Percentiles rank a stretch among this genome's conserved stretches.
Conservation (phyloP, 2,888 invertebrate species). For the Drosophila barbarae region DNA sequence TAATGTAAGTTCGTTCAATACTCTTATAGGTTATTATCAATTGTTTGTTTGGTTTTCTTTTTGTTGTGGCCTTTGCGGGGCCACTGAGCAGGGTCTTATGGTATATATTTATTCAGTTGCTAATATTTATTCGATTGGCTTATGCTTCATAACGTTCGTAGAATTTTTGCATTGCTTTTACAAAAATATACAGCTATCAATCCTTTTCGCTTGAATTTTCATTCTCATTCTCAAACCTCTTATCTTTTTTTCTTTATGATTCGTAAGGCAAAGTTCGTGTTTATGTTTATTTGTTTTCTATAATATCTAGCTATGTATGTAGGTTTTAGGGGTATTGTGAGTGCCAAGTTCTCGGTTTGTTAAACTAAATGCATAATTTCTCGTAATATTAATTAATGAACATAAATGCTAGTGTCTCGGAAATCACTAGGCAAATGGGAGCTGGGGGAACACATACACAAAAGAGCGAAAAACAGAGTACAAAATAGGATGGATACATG, state of each 20-base stretch:
- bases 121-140: constrained; percentile 55
- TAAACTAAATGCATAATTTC: constrained; percentile 40
- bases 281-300: constrained; percentile 20
- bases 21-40: constrained; percentile 29
- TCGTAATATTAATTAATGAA: constrained; percentile 31
- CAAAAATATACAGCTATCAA: constrained; percentile 59
- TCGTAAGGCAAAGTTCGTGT: constrained; percentile 44
- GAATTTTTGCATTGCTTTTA: constrained; percentile 45
- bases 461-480: constrained; percentile 24
- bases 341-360: constrained; percentile 20
- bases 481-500: constrained; percentile 4
- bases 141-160: constrained; percentile 51
- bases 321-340: constrained; percentile 14
- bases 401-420: constrained; percentile 30
- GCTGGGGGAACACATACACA: constrained; percentile 13
- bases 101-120: constrained; percentile 23
- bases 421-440: constrained; percentile 20
- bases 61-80: constrained; percentile 26
- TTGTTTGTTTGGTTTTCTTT: constrained; percentile 37
- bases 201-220: constrained; percentile 22
- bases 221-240: constrained; percentile 15
- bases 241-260: constrained; percentile 20
- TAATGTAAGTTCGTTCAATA: constrained; percentile 41
- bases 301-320: constrained; percentile 15
- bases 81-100: constrained; percentile 58